Percentiles rank a stretch among this genome's conserved stretches.
These are phyloP conservation scores for Trogon surrucura DNA, from an alignment of 2,113 vertebrate genomes.

Conservation along the genomic window DNA sequence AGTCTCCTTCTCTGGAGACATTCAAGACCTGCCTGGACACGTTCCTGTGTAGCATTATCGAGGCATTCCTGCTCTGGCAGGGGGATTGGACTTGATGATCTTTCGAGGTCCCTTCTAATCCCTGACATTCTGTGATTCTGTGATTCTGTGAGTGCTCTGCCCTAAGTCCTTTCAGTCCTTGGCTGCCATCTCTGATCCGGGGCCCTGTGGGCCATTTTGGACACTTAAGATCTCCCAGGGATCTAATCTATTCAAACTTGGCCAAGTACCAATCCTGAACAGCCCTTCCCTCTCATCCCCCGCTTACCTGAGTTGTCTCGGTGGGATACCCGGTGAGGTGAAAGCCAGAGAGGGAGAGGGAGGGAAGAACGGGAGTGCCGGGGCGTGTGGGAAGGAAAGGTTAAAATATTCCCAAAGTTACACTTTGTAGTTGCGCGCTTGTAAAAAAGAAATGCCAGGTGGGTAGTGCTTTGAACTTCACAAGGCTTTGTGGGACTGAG, in stretches of 20 bases:
- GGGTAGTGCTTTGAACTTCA: conserved; percentile 32
- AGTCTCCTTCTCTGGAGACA: no score
- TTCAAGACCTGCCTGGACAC: no score
- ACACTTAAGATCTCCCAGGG: no score
- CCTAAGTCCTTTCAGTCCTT: neutral
- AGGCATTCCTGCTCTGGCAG: no score
- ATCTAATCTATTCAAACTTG: neutral
- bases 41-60: no score
- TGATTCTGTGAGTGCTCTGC: neutral
- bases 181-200: neutral
- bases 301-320: neutral
- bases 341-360: neutral
- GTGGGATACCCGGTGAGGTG: neutral
- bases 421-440: neutral
- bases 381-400: conserved; percentile 1
- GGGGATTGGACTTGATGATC: no score
- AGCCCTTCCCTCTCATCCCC: neutral
- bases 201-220: neutral
- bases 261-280: neutral
- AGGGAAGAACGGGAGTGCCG: neutral
- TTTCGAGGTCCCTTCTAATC: no score
- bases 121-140: no score
- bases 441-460: conserved; percentile 19
- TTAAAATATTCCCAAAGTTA: neutral
- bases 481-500: neutral